Percentiles rank a stretch among this genome's conserved stretches.
Evolutionary conservation across 1,140 invertebrate genomes (phyloP).

Genomic region (Bombyx mori): DNA sequence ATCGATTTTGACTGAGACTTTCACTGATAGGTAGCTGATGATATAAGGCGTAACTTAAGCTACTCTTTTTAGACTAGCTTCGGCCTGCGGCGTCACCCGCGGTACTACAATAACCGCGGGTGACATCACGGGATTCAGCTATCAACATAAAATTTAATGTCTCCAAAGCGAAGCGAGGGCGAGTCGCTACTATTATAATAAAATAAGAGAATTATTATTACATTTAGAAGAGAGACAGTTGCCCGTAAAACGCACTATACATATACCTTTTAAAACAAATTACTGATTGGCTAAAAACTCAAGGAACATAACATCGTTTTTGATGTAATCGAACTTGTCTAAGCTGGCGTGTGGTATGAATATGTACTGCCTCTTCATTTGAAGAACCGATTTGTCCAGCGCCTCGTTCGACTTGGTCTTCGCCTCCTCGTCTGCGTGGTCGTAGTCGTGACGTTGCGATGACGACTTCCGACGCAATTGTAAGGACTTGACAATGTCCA

Average conservation of each 20-base stretch:
- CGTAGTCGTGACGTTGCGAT: constrained; percentile 43
- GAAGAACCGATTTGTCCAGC: constrained; percentile 43
- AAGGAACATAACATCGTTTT: constrained; percentile 76
- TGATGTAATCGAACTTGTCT: constrained; percentile 76
- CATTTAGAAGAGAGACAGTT: too few relatives aligned
- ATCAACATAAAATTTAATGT: too few relatives aligned
- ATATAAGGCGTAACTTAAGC: too few relatives aligned
- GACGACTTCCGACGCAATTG: constrained; percentile 54
- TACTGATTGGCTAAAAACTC: constrained; percentile 72
- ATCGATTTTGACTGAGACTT: background rate
- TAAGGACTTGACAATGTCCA: constrained; percentile 64
- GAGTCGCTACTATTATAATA: too few relatives aligned
- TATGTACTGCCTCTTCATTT: constrained; percentile 75
- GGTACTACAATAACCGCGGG: too few relatives aligned
- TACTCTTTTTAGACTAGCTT: too few relatives aligned
- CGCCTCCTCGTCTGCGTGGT: constrained; percentile 35
- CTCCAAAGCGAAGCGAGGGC: too few relatives aligned
- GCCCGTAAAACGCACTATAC: too few relatives aligned
- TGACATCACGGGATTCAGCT: too few relatives aligned
- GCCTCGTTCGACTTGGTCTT: constrained; percentile 39
- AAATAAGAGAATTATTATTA: too few relatives aligned
- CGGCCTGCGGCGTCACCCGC: too few relatives aligned
- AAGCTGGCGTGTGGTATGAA: constrained; percentile 80
- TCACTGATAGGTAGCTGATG: too few relatives aligned
- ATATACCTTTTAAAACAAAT: constrained; percentile 1